phyloP scores from a whole-genome alignment of 2,888 invertebrate genomes.

The Ephialtes manifestator region DNA sequence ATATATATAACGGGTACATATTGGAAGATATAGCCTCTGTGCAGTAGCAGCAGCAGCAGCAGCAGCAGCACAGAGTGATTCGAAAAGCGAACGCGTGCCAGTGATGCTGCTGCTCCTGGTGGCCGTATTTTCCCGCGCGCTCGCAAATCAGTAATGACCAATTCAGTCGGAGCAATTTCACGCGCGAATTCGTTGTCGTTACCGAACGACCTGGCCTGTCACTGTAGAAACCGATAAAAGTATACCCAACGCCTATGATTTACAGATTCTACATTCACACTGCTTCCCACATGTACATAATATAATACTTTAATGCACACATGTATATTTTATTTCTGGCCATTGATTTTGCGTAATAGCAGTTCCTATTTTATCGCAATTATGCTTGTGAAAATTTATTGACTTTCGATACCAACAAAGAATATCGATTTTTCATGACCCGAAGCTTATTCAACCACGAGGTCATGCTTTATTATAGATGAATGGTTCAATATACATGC shows the following conservation, averaged over 20 bases:
- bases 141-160: slow-evolving; percentile 75
- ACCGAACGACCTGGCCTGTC: slow-evolving; percentile 62
- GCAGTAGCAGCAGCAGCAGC: too few relatives aligned
- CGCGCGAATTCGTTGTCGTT: slow-evolving; percentile 71
- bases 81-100: slow-evolving; percentile 26
- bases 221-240: slow-evolving; percentile 65
- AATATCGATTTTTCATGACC: neutral
- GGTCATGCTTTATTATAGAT: neutral
- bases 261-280: slow-evolving; percentile 34
- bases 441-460: neutral
- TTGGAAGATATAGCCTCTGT: neutral
- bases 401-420: neutral
- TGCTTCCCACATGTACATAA: neutral
- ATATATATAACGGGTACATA: neutral
- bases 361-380: neutral
- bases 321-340: slow-evolving; percentile 8
- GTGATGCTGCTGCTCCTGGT: slow-evolving; percentile 32
- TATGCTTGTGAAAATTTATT: neutral
- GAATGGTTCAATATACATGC: neutral
- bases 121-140: slow-evolving; percentile 58
- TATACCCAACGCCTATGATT: slow-evolving; percentile 56
- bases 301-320: slow-evolving; percentile 9
- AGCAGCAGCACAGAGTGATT: slow-evolving; percentile 10
- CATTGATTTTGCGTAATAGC: slow-evolving; percentile 1
- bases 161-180: slow-evolving; percentile 75